These are phyloP conservation scores for Thumatha senex DNA, from an alignment of 2,888 invertebrate species.

Conservation along the genomic window DNA sequence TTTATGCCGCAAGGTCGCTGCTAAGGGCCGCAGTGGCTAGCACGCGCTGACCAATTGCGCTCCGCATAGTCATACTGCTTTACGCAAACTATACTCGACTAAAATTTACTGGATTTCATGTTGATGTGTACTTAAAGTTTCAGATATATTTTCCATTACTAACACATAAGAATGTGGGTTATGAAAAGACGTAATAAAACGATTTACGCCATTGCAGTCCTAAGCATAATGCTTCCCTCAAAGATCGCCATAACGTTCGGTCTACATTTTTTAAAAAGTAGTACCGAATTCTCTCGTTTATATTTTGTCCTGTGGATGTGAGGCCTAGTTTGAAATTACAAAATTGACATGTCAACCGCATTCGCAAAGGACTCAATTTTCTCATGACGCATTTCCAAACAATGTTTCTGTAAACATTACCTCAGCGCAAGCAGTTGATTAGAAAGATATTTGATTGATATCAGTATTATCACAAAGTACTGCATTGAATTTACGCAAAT, in stretches of 20 bases:
- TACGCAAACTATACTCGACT: constrained; percentile 12
- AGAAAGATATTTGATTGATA: constrained; percentile 30
- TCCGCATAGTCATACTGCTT: constrained; percentile 40
- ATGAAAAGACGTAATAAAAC: no score
- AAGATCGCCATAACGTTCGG: no score
- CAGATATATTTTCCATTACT: no score
- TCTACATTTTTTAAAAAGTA: no score
- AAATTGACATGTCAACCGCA: constrained; percentile 19
- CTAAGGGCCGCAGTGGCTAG: constrained; percentile 59
- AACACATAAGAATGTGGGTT: no score
- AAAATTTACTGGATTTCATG: not conserved
- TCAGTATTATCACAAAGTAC: constrained; percentile 37
- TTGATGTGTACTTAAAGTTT: no score
- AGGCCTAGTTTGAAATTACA: constrained; percentile 23
- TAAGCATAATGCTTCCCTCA: no score
- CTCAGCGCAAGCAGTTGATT: constrained; percentile 32
- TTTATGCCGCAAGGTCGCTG: constrained; percentile 71
- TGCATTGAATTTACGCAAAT: constrained; percentile 68
- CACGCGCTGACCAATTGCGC: constrained; percentile 52
- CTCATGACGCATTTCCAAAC: constrained; percentile 22
- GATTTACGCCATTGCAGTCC: no score
- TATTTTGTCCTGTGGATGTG: constrained; percentile 11
- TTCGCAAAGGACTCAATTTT: constrained; percentile 20
- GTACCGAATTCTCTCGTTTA: not conserved
- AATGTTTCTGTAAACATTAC: constrained; percentile 11